Conservation (phyloP, 2,113 vertebrate genomes). For the Sinocyclocheilus grahami region DNA sequence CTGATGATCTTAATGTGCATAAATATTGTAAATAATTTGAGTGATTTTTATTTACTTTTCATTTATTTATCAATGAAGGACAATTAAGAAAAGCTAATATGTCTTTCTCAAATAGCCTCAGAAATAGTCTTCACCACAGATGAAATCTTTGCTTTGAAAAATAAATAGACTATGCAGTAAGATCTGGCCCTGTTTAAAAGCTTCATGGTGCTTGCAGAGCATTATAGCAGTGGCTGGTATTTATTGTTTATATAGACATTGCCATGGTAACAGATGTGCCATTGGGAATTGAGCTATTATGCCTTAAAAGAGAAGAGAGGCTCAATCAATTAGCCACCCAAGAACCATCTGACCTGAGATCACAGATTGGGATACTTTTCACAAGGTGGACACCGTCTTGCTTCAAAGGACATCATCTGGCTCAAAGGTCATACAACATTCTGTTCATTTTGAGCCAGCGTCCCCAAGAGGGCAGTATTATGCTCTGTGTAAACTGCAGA, state of each 20-base stretch:
- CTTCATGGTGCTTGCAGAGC: background rate
- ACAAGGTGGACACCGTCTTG: background rate
- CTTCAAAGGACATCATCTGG: constrained; percentile 22
- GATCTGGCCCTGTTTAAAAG: background rate
- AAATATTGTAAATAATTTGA: no score
- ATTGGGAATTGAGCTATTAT: constrained; percentile 29
- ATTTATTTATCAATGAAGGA: no score
- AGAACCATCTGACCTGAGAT: constrained; percentile 10
- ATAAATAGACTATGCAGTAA: background rate
- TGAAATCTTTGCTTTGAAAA: background rate
- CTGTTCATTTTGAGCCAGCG: background rate
- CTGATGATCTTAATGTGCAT: no score
- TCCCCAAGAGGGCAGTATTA: constrained; percentile 35
- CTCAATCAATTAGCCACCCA: background rate
- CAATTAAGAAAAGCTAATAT: no score
- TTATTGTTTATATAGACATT: constrained; percentile 3
- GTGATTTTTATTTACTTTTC: no score
- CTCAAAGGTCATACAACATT: constrained; percentile 14
- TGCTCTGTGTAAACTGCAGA: constrained; percentile 11
- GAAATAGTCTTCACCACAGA: background rate
- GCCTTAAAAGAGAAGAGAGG: background rate
- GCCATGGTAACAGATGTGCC: constrained; percentile 7
- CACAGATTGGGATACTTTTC: background rate
- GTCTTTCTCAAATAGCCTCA: no score
- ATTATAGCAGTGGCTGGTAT: background rate